These are phyloP conservation scores for Saccostrea cuccullata DNA, from an alignment of 1,140 invertebrate genomes.

Conservation along the genomic window DNA sequence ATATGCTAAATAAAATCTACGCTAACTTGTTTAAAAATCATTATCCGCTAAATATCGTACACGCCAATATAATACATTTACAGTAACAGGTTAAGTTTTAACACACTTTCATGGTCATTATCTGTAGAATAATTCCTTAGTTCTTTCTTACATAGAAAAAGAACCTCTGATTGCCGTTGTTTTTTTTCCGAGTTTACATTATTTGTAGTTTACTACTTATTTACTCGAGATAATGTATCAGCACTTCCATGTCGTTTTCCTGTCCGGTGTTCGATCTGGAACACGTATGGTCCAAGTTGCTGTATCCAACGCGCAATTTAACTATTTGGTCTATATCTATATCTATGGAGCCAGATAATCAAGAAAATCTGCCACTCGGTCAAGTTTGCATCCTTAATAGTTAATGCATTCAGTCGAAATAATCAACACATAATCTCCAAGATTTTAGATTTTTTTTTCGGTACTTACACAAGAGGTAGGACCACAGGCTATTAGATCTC, in stretches of 20 bases:
- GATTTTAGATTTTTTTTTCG: no score
- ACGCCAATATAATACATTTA: no score
- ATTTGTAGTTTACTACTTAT: constrained; percentile 45
- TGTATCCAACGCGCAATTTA: constrained; percentile 17
- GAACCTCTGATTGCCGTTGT: background rate
- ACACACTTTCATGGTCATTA: background rate
- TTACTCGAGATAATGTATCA: constrained; percentile 35
- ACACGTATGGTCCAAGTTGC: constrained; percentile 38
- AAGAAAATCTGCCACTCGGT: no score
- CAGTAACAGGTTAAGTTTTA: no score
- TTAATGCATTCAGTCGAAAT: no score
- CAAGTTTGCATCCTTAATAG: no score
- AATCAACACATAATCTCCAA: no score
- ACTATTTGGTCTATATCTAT: background rate
- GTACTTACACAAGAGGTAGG: no score
- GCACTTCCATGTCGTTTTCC: background rate
- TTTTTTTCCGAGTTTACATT: constrained; percentile 42
- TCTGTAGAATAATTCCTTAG: constrained; percentile 17
- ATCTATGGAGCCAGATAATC: background rate
- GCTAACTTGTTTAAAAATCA: no score
- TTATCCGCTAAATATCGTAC: no score
- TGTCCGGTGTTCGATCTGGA: constrained; percentile 19
- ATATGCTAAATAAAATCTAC: no score
- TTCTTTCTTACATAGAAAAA: background rate
- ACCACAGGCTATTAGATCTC: no score